Evolutionary conservation across 2,888 invertebrate species (phyloP).

Genomic region (Hesperia comma): DNA sequence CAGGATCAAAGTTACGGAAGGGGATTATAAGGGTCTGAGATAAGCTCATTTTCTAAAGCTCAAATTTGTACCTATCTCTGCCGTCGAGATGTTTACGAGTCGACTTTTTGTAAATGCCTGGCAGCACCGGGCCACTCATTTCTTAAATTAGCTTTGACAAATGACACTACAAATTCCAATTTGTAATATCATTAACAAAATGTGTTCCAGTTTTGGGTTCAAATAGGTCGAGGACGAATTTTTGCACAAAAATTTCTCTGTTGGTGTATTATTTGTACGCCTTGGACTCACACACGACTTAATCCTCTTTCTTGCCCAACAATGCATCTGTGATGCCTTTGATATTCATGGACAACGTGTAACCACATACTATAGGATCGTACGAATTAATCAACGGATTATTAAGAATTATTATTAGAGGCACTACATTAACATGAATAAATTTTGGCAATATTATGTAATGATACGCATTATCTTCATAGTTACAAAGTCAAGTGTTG

Average conservation of each 20-base stretch:
- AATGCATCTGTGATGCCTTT: no score
- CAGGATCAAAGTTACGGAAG: constrained; percentile 78
- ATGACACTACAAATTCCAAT: constrained; percentile 32
- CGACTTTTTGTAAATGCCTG: constrained; percentile 42
- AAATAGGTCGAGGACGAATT: neutral
- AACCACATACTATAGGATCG: no score
- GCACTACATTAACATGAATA: no score
- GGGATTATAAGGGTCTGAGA: constrained; percentile 82
- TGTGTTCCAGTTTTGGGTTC: neutral
- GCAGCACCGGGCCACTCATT: constrained; percentile 35
- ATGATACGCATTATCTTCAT: no score
- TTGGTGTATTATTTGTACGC: neutral
- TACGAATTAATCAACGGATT: no score
- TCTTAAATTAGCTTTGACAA: constrained; percentile 42
- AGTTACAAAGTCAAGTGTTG: no score
- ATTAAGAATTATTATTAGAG: no score
- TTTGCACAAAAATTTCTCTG: neutral
- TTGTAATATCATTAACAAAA: constrained; percentile 24
- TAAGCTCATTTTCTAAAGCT: constrained; percentile 77
- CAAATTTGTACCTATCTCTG: constrained; percentile 73
- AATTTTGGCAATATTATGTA: no score
- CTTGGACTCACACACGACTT: neutral
- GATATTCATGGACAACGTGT: no score
- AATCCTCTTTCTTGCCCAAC: neutral
- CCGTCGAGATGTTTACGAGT: constrained; percentile 61